Evolutionary conservation across 1,140 invertebrate genomes (phyloP), one percentile per base, ranked within the genome.

Genomic region (Luehdorfia chinensis): DNA sequence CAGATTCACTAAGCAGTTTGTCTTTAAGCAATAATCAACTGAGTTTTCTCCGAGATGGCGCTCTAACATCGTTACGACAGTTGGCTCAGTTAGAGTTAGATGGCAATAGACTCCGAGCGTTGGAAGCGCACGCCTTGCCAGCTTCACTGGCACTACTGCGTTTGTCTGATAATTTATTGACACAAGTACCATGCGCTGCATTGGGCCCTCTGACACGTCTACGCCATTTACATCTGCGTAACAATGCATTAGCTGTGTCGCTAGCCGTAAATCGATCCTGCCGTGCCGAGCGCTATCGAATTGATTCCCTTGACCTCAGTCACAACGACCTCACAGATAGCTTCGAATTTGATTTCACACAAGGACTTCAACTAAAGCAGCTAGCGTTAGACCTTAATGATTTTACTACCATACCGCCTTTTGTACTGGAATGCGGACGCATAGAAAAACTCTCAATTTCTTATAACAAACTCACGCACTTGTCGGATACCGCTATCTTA

Each of bases 21-120:
- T 94, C 94, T 55, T 87, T 95, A 2, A 93, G 93, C 0, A 93
- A 94, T 56, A 96, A 96, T 58, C 92, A 93, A 23, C 89, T 96
- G 9, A 84, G 85, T 2, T 89, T 91, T 53, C 83, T 95, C 19
- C 45, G 44, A 11, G 81, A 85, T 6, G 81, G 75, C 43, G 81
- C 88, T 3, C 86, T 94, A 8, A 70, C 87, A 1, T 77, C 87
- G 25, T 90, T 93, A 51, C 87, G 89, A 15, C 84, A 85, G 1
- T 75, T 94, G 4, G 87, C 89, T 1, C 92, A 91, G 88, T 66
- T 94, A 8, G 93, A 94, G 68, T 60, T 94, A 13, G 93, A 94
- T 59, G 89, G 89, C 36, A 94, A 94, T 59, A 90, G 91, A 51
- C 88, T 94, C 14, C 79, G 88, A 14, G 75, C 88, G 12, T 66